Conservation (phyloP, 2,113 vertebrate species). For the Platysternon megacephalum region DNA sequence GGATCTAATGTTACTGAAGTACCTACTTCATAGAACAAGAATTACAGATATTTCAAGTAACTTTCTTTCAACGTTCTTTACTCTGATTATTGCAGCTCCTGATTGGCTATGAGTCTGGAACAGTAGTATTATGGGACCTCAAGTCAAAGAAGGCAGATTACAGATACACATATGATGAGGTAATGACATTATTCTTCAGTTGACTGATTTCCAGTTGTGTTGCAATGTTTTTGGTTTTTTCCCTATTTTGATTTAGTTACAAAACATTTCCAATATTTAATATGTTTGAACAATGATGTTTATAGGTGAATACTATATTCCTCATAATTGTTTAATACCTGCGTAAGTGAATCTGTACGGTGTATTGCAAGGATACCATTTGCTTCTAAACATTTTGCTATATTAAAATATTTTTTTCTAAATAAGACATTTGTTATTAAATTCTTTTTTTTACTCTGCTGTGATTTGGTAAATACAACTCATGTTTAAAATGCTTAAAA, state of each 20-base stretch:
- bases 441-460: background rate
- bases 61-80: background rate
- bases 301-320: background rate
- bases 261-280: no score
- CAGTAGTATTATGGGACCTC: conserved; percentile 96
- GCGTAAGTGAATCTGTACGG: background rate
- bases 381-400: background rate
- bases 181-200: conserved; percentile 67
- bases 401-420: background rate
- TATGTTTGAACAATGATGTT: background rate
- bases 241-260: background rate
- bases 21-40: background rate
- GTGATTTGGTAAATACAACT: background rate
- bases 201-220: background rate
- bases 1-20: background rate
- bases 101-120: conserved; percentile 98
- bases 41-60: conserved; percentile 57
- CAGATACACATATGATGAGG: conserved; percentile 98
- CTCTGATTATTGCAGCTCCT: conserved; percentile 87
- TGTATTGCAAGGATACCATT: background rate
- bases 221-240: background rate
- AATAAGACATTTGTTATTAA: background rate
- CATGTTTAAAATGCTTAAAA: background rate
- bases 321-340: background rate
- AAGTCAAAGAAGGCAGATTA: conserved; percentile 99